phyloP scores from a whole-genome alignment of 23 tunicate genomes.

The Trididemnum nubilum region DNA sequence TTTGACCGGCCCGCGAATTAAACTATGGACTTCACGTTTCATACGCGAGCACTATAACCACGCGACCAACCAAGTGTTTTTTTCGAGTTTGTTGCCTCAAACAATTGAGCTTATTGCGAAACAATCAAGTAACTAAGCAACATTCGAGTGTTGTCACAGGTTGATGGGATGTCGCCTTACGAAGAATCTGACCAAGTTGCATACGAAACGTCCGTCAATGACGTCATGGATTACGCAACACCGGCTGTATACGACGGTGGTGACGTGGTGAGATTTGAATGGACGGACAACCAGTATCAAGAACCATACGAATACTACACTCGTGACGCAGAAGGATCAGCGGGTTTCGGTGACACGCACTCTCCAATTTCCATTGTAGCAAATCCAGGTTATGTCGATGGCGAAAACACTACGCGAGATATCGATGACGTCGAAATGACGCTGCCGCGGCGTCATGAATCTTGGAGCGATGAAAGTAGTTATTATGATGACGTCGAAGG shows the following conservation, averaged over 20 bases:
- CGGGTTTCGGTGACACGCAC: no score
- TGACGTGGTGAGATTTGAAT: neutral
- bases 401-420: neutral
- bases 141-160: neutral
- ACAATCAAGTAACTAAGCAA: no score
- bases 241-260: conserved; percentile 3
- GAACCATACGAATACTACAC: neutral
- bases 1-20: no score
- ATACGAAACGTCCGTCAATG: neutral
- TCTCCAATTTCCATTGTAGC: neutral
- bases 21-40: no score
- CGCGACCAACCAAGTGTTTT: no score
- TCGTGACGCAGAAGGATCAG: no score
- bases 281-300: neutral
- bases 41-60: no score
- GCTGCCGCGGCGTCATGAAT: neutral
- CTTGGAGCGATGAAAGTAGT: conserved; percentile 29
- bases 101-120: no score
- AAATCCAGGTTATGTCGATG: neutral
- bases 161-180: neutral
- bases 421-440: neutral
- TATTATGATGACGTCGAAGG: neutral
- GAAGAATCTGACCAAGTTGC: neutral
- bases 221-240: neutral
- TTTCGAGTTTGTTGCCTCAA: no score